Percentiles rank a stretch among this genome's conserved stretches.
These are phyloP conservation scores for Pachypanchax playfairii DNA, from an alignment of 2,113 vertebrate genomes.

Conservation along the genomic window DNA sequence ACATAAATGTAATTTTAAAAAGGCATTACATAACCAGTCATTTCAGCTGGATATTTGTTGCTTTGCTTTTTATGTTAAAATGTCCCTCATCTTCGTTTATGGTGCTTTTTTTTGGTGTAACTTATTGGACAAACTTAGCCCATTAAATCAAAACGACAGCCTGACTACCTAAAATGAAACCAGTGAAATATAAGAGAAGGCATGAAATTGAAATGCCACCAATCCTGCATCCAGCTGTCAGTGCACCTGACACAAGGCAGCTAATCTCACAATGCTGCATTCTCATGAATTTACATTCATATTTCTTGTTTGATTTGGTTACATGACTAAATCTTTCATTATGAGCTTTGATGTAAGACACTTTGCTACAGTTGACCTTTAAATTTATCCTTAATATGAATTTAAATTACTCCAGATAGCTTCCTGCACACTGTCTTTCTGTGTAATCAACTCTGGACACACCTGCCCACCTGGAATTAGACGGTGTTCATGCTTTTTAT, in stretches of 20 bases:
- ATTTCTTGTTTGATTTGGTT: not conserved
- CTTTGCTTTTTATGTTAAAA: not conserved
- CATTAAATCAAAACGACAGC: conserved; percentile 7
- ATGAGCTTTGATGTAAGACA: not conserved
- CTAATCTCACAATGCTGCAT: not conserved
- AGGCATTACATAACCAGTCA: too few relatives aligned
- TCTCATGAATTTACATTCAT: not conserved
- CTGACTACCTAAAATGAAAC: conserved; percentile 1
- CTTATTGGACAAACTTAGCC: not conserved
- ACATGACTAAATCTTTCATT: not conserved
- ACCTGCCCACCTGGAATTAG: not conserved
- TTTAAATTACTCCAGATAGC: conserved; percentile 4
- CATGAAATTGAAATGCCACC: conserved; percentile 11
- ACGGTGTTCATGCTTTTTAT: conserved; percentile 3
- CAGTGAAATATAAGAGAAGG: conserved; percentile 3
- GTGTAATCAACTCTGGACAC: conserved; percentile 10
- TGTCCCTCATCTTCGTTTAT: not conserved
- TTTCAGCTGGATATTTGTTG: not conserved
- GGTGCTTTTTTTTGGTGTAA: not conserved
- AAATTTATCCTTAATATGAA: conserved; percentile 7
- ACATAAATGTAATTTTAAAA: too few relatives aligned
- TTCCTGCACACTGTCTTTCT: conserved; percentile 2
- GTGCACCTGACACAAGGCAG: not conserved
- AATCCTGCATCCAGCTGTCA: conserved; percentile 7
- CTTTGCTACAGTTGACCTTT: conserved; percentile 30